phyloP scores from a whole-genome alignment of 2,113 vertebrate genomes.

The Pseudorectes ferrugineus region DNA sequence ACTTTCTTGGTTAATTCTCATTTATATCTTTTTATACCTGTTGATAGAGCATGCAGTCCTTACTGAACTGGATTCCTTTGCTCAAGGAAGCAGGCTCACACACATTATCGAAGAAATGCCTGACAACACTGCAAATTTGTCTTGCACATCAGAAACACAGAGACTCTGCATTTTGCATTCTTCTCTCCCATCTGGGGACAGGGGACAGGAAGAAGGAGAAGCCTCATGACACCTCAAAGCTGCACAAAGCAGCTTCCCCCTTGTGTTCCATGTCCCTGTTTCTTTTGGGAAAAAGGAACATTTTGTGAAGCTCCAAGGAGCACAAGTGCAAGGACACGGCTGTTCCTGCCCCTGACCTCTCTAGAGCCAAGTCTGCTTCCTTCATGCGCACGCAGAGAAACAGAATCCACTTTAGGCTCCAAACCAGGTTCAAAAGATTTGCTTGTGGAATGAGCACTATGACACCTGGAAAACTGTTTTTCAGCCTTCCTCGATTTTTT shows the following conservation, averaged over 20 bases:
- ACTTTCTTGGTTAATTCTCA: not conserved
- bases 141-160: not conserved
- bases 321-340: not conserved
- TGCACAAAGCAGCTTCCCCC: conserved; percentile 10
- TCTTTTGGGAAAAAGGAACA: conserved; percentile 27
- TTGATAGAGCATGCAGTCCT: not conserved
- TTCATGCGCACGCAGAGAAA: not conserved
- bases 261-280: not conserved
- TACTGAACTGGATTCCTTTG: not conserved
- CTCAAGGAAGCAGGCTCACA: not conserved
- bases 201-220: conserved; percentile 20
- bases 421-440: not conserved
- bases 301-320: not conserved
- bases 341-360: conserved; percentile 16
- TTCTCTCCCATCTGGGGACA: not conserved
- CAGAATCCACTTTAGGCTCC: not conserved
- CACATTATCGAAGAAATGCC: not conserved
- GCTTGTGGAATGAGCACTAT: not conserved
- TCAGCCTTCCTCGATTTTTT: not conserved
- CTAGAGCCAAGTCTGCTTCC: not conserved
- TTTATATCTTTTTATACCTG: not conserved
- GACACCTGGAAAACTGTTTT: not conserved
- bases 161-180: not conserved
- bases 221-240: not conserved
- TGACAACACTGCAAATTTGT: not conserved